Evolutionary conservation across 2,113 vertebrate species (phyloP), one percentile per base, ranked within the genome.

Genomic region (Oxyruncus cristatus): DNA sequence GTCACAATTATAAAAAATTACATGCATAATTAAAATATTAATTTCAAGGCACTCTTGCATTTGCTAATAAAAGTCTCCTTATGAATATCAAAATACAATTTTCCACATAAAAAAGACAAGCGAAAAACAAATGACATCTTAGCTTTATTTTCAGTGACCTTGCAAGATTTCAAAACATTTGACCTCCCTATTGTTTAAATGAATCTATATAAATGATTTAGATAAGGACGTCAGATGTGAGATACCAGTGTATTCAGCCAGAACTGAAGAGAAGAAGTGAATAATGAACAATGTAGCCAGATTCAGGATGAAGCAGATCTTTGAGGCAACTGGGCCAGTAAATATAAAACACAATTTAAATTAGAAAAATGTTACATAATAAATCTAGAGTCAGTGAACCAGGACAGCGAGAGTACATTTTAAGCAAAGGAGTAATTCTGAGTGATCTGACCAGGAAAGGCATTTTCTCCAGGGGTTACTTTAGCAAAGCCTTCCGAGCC

Each of bases 1-100:
- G 95, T 96, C 82, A 95, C 83, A 92, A 94, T 95, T 96, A 97
- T 94, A 95, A 97, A 97, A 96, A 94, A 93, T 95, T 94, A 98
- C 92, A 97, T 88, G 75, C 61, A n/a, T 74, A 88, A 97, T 97
- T 97, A 97, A 97, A 97, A 98, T 85, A 96, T 67, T 58, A 53
- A 75, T 97, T 97, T 94, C 94, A 95, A 97, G 85, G 73, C 80
- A 83, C 62, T 88, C 89, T 79, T 46, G 65, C 35, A 42, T 92
- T 90, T 89, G 74, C 55, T 88, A 91, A 90, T 91, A 95, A 83
- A 96, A 92, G 11, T 83, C 73, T 85, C 42, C 85, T 92, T 94
- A 55, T 87, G 91, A 88, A 78, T 95, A 95, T 49, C 53, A 79
- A 96, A 95, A 72, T 53, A 67, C 50, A 76, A 58, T 87, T 98